Evolutionary conservation across 2,888 invertebrate genomes (phyloP), one percentile per base, ranked within the genome.

Genomic region (Tipula unca): DNA sequence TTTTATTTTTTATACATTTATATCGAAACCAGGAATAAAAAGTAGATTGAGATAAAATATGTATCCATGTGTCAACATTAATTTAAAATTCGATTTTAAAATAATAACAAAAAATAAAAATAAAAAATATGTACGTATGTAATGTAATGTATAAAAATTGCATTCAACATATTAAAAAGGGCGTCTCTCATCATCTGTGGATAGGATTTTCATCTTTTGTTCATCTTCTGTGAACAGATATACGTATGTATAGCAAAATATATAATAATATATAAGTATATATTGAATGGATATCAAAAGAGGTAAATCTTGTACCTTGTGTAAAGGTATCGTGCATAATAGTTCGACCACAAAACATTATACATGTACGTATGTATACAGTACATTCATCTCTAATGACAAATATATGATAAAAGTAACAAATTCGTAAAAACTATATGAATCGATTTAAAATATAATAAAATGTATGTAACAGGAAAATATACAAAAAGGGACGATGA

Each of bases 61-160:
- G 83, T 83, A 83, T 83, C 83, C 83, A 83, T 83, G 83, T 83
- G 83, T 83, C 83, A 83, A 83, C 83, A 83, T 35, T 83, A 83
- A 83, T 83, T 83, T 83, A 83, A 83, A 83, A 83, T 83, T 83
- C 83, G 83, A 83, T 83, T 83, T 83, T 35, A 83, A 69, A 69
- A 69, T 69, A 69, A 69, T 69, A 69, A 17, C 48, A 54, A 17
- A 54, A 54, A 69, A 17, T 17, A 54, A 17, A 54, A 54, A 48
- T 32, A 32, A 48, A 48, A 54, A 54, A 54, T 54, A 54, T n/a
- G 48, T 69, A 25, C 20, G 69, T 69, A 69, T 25, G 69, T 69
- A 48, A 69, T 69, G 69, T 69, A 69, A 69, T 69, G 69, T 69
- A 69, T 69, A 13, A 69, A 69, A 69, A 69, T 69, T 69, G 69